phyloP scores from a whole-genome alignment of 2,888 invertebrate genomes.

The Blera fallax region DNA sequence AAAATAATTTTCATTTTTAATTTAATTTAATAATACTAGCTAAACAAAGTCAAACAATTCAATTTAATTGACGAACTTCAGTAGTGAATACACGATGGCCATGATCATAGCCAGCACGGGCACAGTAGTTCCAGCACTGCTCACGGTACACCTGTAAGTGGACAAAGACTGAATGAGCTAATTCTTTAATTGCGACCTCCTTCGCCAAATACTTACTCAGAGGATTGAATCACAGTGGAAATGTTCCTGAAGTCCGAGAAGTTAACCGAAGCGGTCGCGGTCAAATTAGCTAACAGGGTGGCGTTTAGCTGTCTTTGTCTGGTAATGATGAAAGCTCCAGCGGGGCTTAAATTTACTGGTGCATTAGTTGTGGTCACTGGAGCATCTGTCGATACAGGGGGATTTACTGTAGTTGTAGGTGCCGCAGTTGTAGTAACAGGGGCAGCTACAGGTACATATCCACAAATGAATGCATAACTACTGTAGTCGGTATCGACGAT shows the following conservation, averaged over 20 bases:
- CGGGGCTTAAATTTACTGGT: neutral
- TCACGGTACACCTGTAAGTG: conserved; percentile 32
- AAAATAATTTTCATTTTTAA: conserved; percentile 4
- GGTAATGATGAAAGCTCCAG: conserved; percentile 34
- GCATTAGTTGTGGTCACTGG: neutral
- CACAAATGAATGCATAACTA: conserved; percentile 75
- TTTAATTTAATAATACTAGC: conserved; percentile 46
- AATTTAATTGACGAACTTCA: conserved; percentile 25
- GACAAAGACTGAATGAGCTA: neutral
- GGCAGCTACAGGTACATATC: conserved; percentile 69
- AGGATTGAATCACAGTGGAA: conserved; percentile 17
- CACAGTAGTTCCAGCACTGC: conserved; percentile 4
- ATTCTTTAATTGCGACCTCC: too few species aligned
- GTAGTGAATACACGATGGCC: conserved; percentile 17
- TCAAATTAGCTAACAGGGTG: neutral
- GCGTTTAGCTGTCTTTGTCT: neutral
- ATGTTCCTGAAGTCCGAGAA: conserved; percentile 30
- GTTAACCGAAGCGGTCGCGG: neutral
- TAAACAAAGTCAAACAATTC: neutral
- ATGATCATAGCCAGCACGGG: conserved; percentile 38
- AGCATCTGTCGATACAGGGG: neutral
- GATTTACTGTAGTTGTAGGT: neutral
- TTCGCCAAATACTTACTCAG: conserved; percentile 21
- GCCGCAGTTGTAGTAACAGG: neutral
- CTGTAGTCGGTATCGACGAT: conserved; percentile 76